A percentile compares a stretch with the other conserved stretches of the same genome.
Evolutionary conservation across 2,888 invertebrate genomes (phyloP).

Genomic region (Melanostoma scalare): DNA sequence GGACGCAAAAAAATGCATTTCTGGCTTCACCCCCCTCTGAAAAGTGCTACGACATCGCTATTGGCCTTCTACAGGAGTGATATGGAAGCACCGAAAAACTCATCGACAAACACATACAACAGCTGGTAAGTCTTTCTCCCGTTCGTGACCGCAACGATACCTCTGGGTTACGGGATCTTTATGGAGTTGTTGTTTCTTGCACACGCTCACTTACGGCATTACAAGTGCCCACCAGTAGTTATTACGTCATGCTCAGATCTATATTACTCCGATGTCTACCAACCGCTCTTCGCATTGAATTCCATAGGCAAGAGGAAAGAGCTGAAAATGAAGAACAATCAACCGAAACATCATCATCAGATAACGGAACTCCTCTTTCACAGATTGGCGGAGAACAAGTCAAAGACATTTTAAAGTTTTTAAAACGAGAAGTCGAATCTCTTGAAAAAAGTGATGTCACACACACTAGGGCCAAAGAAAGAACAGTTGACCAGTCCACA

Average conservation of each 20-base stretch:
- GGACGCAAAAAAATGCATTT: conserved; percentile 22
- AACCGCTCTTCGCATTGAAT: conserved; percentile 25
- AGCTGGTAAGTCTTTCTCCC: conserved; percentile 18
- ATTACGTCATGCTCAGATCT: conserved; percentile 27
- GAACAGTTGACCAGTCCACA: conserved; percentile 10
- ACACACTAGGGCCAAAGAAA: neutral
- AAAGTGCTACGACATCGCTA: conserved; percentile 9
- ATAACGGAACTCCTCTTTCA: conserved; percentile 21
- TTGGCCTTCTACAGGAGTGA: conserved; percentile 30
- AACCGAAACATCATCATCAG: neutral
- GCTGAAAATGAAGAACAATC: conserved; percentile 1
- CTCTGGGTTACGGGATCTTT: conserved; percentile 14
- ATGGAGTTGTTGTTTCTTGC: conserved; percentile 16
- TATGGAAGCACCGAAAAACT: conserved; percentile 28
- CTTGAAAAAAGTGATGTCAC: conserved; percentile 8
- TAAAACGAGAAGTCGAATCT: conserved; percentile 31
- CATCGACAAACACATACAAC: conserved; percentile 32
- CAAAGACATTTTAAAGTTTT: conserved; percentile 23
- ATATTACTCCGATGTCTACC: conserved; percentile 26
- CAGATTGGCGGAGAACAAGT: conserved; percentile 22
- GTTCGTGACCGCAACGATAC: conserved; percentile 30
- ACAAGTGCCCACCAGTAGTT: conserved; percentile 17
- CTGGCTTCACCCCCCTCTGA: conserved; percentile 28
- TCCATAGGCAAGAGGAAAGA: conserved; percentile 20
- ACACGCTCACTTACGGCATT: conserved; percentile 23